Evolutionary conservation across 2,113 vertebrate genomes (phyloP), one percentile per base, ranked within the genome.

Genomic region (Sebastes fasciatus): DNA sequence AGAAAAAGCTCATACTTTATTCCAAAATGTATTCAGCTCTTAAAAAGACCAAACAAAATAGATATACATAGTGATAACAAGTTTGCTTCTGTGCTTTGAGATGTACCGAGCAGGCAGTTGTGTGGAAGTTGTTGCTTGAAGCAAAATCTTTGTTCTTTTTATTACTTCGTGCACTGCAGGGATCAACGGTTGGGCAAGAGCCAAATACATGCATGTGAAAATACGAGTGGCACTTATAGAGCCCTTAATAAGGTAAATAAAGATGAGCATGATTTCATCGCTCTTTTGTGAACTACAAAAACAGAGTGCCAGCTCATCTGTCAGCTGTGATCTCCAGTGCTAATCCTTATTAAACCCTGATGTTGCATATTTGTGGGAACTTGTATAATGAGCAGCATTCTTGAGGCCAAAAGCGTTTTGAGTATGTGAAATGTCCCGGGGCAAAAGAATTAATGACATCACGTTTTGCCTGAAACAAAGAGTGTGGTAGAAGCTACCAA

Each of bases 331-430:
- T 80, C 52, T 66, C 13, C 40, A 46, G 62, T 45, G 12, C 66
- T 82, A 58, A 86, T 63, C 74, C 46, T 3, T 64, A 77, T 79
- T 72, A 70, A 80, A 78, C 17, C 23, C 34, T 4, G 23, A 68
- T 58, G 49, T 48, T 75, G 49, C 70, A 26, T 77, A 84, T 90
- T 45, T 87, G 89, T 88, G 77, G 61, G 77, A 87, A 91, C 87
- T 86, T 81, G 90, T 84, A 73, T 75, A 86, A 86, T 78, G 76
- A 85, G 60, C 45, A 21, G 45, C 71, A 61, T 89, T 83, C 73
- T 79, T 70, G 11, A 49, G 7, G 6, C 77, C 62, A 79, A 52
- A 77, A 52, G 52, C 6, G 11, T 43, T 43, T 63, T 58, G 49
- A 78, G 63, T 74, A 65, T 86, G 69, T 66, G 83, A 89, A 86